Base-by-base conservation (phyloP, 2,888 invertebrate genomes). In the Drosophila rellima region DNA sequence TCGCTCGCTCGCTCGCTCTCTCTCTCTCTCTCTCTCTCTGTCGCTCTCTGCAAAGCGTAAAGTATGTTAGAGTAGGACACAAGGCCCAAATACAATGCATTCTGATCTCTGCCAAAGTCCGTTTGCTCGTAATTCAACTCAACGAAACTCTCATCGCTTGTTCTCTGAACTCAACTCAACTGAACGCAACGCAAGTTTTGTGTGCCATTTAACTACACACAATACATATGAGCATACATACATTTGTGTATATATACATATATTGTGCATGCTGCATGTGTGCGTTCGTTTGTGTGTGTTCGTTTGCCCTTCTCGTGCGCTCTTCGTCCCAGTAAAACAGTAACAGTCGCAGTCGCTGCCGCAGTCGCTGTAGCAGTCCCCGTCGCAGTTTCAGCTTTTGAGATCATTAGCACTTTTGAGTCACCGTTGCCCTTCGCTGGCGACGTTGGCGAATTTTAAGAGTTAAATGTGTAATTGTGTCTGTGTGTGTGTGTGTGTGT, bases 341-440 rank as follows among this genome's bases (percentile, higher is more conserved):
- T 73, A 29, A 40, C 69, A 54, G 47, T 10, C 33, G n/a, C 54
- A 2, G 55, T 17, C 31, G 17, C 56, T 0, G 63, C 31, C 40
- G 40, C 47, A 4, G 66, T 45, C 39, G 37, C 55, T 8, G 56
- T 59, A 26, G 45, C 37, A 3, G 45, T 20, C 51, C 35, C 40
- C 45, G 42, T 55, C 50, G 42, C 70, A 63, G 33, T 50, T 35
- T 39, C 50, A 44, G 44, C 56, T 40, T 61, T 64, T 56, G 59
- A 78, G 61, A 78, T 78, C 85, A 84, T 81, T 84, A 82, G 80
- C 81, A 81, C 83, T 77, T 77, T 77, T 76, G 77, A 77, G 78
- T 77, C 77, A 74, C 70, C 67, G 78, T 74, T 78, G 77, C 77
- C 79, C 77, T 77, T 77, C 79, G 79, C 63, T 77, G 74, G 47